phyloP scores from a whole-genome alignment of 2,113 vertebrate genomes.

The Phrynocephalus versicolor region DNA sequence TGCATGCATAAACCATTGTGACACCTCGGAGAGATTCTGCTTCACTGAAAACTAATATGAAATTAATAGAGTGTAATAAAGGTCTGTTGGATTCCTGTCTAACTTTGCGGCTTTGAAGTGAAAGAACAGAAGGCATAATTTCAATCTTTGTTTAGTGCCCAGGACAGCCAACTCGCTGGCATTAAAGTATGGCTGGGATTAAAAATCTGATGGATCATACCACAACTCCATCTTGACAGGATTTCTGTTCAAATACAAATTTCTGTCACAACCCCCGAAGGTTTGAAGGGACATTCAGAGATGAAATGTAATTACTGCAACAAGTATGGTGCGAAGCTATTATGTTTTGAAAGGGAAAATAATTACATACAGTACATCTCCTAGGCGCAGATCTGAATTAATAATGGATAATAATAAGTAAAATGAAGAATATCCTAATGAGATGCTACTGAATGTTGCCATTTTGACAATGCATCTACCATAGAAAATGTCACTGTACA shows the following conservation, averaged over 20 bases:
- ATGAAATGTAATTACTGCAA: slow-evolving; percentile 79
- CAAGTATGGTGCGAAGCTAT: slow-evolving; percentile 72
- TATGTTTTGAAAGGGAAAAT: slow-evolving; percentile 78
- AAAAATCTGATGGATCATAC: slow-evolving; percentile 79
- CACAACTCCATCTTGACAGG: slow-evolving; percentile 72
- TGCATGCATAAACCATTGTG: slow-evolving; percentile 73
- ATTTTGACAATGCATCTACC: slow-evolving; percentile 67
- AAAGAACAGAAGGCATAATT: slow-evolving; percentile 78
- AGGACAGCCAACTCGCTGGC: slow-evolving; percentile 71
- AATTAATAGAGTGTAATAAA: slow-evolving; percentile 81
- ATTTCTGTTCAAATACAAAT: slow-evolving; percentile 85
- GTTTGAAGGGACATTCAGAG: slow-evolving; percentile 73
- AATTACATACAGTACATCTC: slow-evolving; percentile 77
- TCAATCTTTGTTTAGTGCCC: slow-evolving; percentile 78
- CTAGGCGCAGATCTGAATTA: slow-evolving; percentile 73
- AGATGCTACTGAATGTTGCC: slow-evolving; percentile 72
- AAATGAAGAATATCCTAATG: slow-evolving; percentile 68
- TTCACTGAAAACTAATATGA: slow-evolving; percentile 74
- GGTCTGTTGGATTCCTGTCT: slow-evolving; percentile 67
- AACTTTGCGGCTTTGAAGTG: slow-evolving; percentile 68
- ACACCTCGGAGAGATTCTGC: slow-evolving; percentile 66
- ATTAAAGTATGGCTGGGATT: slow-evolving; percentile 76
- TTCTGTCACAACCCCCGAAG: slow-evolving; percentile 76
- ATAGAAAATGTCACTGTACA: slow-evolving; percentile 54
- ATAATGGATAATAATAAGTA: slow-evolving; percentile 77